Evolutionary conservation across 2,113 vertebrate species (phyloP), one percentile per base, ranked within the genome.

Genomic region (Leucopternis melanops): DNA sequence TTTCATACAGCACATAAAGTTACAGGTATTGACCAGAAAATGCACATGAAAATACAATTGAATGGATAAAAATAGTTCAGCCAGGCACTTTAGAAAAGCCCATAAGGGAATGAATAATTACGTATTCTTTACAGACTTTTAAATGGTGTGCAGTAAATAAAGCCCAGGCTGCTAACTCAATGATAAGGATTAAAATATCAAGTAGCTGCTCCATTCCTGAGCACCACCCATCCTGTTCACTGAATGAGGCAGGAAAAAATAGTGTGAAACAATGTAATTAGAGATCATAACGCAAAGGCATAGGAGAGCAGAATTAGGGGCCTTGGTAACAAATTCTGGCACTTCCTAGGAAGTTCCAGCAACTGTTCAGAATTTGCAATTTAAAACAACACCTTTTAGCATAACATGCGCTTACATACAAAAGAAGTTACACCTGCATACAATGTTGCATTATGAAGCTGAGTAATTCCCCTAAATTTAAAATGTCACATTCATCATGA

Each of bases 231-330:
- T 97, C 96, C 96, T 96, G 94, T 96, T 81, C 92, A 65, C 59
- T 89, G 72, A 96, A 96, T 92, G 72, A 95, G 91, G 83, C 93
- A 96, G 94, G 88, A 95, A 95, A 97, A 97, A 96, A 96, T 96
- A 93, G 92, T 96, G 96, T 94, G 95, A 95, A 96, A 96, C 92
- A 97, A 96, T 96, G 49, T 91, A 96, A 95, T 94, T 89, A 92
- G 83, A 83, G 81, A 95, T 65, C 63, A 17, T 27, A 96, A 88
- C 2, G 58, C 90, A 93, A 79, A 95, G 59, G 85, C 85, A 92
- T 8, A 87, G 57, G 42, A 81, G 38, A 70, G 50, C 63, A 92
- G 93, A 88, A 83, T 55, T 59, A 78, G 10, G 11, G 52, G 42
- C 63, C 75, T 50, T 83, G 38, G 88, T 90, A 88, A 93, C 58